These are phyloP conservation scores for Rhabdomys pumilio DNA, from an alignment of 2,797 vertebrate species.

Conservation along the genomic window DNA sequence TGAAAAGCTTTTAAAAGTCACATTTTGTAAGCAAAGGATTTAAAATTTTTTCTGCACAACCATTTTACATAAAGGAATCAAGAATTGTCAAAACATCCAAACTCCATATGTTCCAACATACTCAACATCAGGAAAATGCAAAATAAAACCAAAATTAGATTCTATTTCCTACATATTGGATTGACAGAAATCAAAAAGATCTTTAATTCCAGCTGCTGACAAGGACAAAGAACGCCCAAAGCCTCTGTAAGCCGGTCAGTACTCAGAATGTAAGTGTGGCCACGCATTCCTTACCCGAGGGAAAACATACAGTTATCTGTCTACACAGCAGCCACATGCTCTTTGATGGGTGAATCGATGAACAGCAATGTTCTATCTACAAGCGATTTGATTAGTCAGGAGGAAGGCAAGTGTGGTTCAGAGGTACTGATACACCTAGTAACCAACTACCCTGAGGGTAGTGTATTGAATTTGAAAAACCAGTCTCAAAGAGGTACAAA, in stretches of 20 bases:
- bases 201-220: background rate
- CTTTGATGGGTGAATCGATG: background rate
- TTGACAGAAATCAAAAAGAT: background rate
- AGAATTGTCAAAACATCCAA: background rate
- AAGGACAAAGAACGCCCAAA: background rate
- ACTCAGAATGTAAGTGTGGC: background rate
- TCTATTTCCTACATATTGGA: background rate
- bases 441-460: background rate
- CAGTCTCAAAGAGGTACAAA: background rate
- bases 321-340: background rate
- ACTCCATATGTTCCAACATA: background rate
- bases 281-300: background rate
- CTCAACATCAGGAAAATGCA: slow-evolving; percentile 1
- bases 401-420: background rate
- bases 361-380: no score
- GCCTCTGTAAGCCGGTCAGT: background rate
- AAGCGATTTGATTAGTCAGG: background rate
- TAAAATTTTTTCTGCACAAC: background rate
- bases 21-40: background rate
- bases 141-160: slow-evolving; percentile 47
- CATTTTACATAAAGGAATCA: background rate
- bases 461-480: background rate
- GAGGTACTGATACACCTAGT: background rate
- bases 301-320: background rate
- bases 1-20: background rate